A percentile compares a stretch with the other conserved stretches of the same genome.
phyloP scores from a whole-genome alignment of 2,888 invertebrate genomes.

The Hofmannophila pseudospretella region DNA sequence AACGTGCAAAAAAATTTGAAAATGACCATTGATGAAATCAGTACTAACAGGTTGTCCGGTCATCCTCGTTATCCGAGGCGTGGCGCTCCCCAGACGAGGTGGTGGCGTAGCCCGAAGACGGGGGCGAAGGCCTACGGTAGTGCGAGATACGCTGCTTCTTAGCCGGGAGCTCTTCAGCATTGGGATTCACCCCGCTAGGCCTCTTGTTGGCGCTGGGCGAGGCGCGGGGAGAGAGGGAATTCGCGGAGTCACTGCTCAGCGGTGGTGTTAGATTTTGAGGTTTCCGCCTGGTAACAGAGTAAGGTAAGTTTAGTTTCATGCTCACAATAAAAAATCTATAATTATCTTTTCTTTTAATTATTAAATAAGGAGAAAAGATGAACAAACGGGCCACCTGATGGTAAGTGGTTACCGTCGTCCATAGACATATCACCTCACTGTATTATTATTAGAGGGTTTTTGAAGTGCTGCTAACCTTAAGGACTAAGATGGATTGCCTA shows the following conservation, averaged over 20 bases:
- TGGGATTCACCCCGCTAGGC: constrained; percentile 79
- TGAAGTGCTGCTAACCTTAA: no score
- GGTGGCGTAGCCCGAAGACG: constrained; percentile 64
- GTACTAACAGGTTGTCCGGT: constrained; percentile 48
- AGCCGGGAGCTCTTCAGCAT: constrained; percentile 78
- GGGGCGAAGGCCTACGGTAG: constrained; percentile 78
- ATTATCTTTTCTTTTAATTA: no score
- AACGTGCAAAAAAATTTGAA: no score
- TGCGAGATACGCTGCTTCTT: constrained; percentile 92
- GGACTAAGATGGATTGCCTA: no score
- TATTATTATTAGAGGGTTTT: no score
- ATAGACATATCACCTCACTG: no score
- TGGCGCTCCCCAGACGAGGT: constrained; percentile 74
- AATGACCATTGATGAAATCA: no score
- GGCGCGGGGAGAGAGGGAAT: constrained; percentile 88
- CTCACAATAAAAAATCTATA: no score
- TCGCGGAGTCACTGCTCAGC: constrained; percentile 90
- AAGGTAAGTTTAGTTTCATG: no score
- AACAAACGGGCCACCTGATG: no score
- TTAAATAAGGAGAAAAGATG: no score
- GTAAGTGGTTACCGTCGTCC: no score
- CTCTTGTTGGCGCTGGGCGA: constrained; percentile 76
- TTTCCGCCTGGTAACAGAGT: constrained; percentile 92
- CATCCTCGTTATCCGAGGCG: constrained; percentile 73
- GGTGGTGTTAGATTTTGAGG: constrained; percentile 95